Percentiles rank a stretch among this genome's conserved stretches.
These are phyloP conservation scores for Acanthis flammea DNA, from an alignment of 2,797 vertebrate species.

Conservation along the genomic window DNA sequence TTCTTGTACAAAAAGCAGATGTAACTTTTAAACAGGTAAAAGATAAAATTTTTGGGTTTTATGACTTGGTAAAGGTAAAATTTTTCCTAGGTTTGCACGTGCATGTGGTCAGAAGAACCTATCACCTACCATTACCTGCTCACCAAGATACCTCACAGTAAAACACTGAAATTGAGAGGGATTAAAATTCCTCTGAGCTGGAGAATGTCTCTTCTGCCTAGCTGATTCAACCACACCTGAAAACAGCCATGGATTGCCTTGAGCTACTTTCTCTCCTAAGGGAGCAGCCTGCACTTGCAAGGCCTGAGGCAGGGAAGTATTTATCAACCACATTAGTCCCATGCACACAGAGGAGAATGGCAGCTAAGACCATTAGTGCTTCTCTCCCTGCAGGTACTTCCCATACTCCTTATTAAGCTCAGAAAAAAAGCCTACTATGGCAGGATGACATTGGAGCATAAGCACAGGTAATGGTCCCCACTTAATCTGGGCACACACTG, in stretches of 20 bases:
- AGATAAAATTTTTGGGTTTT: neutral
- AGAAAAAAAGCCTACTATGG: conserved; percentile 27
- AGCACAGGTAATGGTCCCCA: conserved; percentile 31
- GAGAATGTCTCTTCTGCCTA: neutral
- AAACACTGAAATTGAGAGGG: neutral
- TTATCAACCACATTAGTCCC: neutral
- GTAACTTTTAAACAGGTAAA: neutral
- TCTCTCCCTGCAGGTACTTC: conserved; percentile 31
- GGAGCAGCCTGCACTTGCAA: neutral
- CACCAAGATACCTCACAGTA: neutral
- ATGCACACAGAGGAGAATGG: neutral
- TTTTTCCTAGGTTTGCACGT: accelerated
- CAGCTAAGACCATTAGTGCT: conserved; percentile 34
- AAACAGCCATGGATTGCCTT: neutral
- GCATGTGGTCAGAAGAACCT: neutral
- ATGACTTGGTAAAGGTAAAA: neutral
- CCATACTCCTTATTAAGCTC: conserved; percentile 49
- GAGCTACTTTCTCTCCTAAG: neutral
- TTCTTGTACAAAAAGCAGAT: neutral
- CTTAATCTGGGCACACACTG: neutral
- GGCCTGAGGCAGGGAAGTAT: neutral
- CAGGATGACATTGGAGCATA: conserved; percentile 33
- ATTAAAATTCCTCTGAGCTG: neutral
- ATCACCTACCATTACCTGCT: neutral
- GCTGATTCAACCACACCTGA: neutral